Conservation (phyloP, 2,113 vertebrate species). For the Ammospiza caudacuta region DNA sequence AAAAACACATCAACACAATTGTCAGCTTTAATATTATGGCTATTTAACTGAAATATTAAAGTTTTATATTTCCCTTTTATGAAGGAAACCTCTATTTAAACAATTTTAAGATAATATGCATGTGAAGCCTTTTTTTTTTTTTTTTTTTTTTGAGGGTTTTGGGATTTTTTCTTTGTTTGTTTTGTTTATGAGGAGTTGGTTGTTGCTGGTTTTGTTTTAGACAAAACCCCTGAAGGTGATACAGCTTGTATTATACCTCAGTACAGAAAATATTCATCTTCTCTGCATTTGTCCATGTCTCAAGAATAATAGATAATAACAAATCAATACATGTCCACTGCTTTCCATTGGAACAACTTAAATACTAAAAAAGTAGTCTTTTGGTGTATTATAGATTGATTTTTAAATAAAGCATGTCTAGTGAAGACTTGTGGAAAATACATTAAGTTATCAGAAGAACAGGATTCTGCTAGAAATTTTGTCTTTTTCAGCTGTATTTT, state of each 20-base stretch:
- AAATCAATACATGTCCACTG: not conserved
- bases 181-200: not conserved
- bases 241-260: not conserved
- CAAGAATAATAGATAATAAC: not conserved
- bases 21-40: not conserved
- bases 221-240: not conserved
- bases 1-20: not conserved
- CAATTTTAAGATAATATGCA: not conserved
- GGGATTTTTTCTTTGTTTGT: not conserved
- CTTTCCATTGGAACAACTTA: not conserved
- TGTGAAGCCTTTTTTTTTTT: not conserved
- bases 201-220: not conserved
- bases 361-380: not conserved
- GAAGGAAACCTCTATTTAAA: not conserved
- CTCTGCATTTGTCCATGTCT: not conserved
- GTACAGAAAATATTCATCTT: not conserved
- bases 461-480: not conserved
- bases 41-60: not conserved
- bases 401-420: not conserved
- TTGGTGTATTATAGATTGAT: not conserved
- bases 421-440: not conserved
- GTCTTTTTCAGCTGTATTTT: not conserved
- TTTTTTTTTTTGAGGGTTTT: not conserved
- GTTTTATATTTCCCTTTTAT: not conserved
- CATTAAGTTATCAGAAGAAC: not conserved